phyloP scores from a whole-genome alignment of 2,888 invertebrate species.

The Orthonevra nobilis region DNA sequence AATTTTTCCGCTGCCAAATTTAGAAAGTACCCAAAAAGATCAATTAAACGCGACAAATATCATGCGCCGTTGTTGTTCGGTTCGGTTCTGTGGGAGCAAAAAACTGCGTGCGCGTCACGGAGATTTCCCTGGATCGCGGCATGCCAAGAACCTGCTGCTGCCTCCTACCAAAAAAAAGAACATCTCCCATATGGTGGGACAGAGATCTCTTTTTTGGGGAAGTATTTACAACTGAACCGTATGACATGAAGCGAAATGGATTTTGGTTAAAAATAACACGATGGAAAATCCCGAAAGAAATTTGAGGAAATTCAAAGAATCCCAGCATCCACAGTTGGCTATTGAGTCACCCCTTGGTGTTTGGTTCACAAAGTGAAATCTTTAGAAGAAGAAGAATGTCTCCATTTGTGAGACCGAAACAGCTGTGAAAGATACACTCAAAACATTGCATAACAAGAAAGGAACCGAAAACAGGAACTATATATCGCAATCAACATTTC shows the following conservation, averaged over 20 bases:
- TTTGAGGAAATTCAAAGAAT: background rate
- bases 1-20: constrained; percentile 50
- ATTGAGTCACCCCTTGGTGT: background rate
- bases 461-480: constrained; percentile 32
- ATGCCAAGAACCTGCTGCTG: constrained; percentile 50
- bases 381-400: background rate
- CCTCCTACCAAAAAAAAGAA: background rate
- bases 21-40: constrained; percentile 42
- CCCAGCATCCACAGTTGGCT: constrained; percentile 23
- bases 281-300: constrained; percentile 29
- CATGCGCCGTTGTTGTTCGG: constrained; percentile 17
- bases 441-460: constrained; percentile 2
- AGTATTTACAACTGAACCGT: constrained; percentile 6
- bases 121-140: constrained; percentile 45
- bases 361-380: background rate
- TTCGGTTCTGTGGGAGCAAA: constrained; percentile 31
- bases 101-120: constrained; percentile 10
- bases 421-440: constrained; percentile 32
- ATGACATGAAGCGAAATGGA: constrained; percentile 14
- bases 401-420: constrained; percentile 7
- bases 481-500: constrained; percentile 31
- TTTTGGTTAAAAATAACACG: constrained; percentile 23
- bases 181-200: constrained; percentile 48
- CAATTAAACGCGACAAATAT: constrained; percentile 49
- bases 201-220: no score